Base-by-base conservation (phyloP, 2,113 vertebrate species). In the Oryzias curvinotus region DNA sequence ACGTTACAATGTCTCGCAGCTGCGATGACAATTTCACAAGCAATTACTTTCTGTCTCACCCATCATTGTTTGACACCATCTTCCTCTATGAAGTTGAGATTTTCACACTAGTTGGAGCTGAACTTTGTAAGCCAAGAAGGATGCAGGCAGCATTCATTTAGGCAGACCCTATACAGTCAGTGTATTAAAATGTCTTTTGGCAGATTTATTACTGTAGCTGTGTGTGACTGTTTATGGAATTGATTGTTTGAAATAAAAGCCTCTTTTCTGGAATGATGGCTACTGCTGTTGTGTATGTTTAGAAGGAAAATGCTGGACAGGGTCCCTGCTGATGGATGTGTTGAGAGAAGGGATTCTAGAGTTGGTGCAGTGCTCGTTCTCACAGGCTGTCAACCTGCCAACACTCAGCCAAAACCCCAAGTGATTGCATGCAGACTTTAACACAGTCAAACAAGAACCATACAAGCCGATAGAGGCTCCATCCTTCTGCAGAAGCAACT, bases 301-400 rank as follows among this genome's bases (percentile, higher is more conserved):
- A 14, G 50, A 74, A 46, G 23, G 3, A 74, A 60, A 48, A 14
- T 72, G 28, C 57, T 48, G 58, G 66, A 46, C 19, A 44, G 42
- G 43, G 19, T 45, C 55, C 50, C 30, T 26, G 68, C 52, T 82
- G 73, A 67, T 65, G 60, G 71, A 76, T 77, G 54, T 61, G 66
- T 47, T 52, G 61, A 49, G 52, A 73, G 68, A 71, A 52, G 67
- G 64, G 44, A 23, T 56, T 71, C 17, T 62, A 54, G 48, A 57
- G 62, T 46, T 21, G 21, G 72, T 65, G 53, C 59, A 58, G 23
- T 55, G 55, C 46, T 67, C 1, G 1, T 50, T n/a, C 52, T 80
- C 65, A 44, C 56, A 43, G 60, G 44, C 71, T 75, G 78, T 80
- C 84, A 86, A 63, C 71, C 76, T 84, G 73, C 65, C 73, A 71